Evolutionary conservation across 2,113 vertebrate genomes (phyloP), one percentile per base, ranked within the genome.

Genomic region (Burhinus oedicnemus): DNA sequence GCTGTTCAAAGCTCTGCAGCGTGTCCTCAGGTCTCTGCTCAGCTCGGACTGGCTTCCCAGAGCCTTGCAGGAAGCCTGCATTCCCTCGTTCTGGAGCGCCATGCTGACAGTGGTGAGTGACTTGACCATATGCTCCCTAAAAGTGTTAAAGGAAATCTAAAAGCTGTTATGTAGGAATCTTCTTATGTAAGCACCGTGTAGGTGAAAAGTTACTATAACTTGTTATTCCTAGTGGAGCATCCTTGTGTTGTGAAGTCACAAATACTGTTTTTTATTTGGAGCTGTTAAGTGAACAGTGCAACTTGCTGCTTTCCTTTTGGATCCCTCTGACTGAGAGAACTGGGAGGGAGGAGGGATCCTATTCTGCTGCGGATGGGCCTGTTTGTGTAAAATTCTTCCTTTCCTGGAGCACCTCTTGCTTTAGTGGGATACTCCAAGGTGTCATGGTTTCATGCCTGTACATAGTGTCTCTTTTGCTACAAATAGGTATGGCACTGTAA

Each of bases 161-260:
- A 61, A 79, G 23, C 49, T 76, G 44, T 42, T 60, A 3, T 1
- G 0, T 64, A 38, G 71, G 42, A 64, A 36, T 62, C 65, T 78
- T 29, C 49, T 76, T 25, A 4, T 6, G 25, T 26, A 22, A 58
- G 82, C 42, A 26, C 42, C 44, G 36, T 19, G 23, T 40, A 40
- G 68, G 57, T 45, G 36, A 51, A 18, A 27, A 40, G 23, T 55
- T 49, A 4, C 57, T 87, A 1, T 21, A n/a, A 32, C 5, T 60
- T 42, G 4, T 11, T 69, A 51, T 74, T 88, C 60, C 79, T 54
- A 1, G 30, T 5, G 38, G 60, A 70, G 26, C 49, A 44, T 8
- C 55, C 16, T 0, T 14, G 57, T 1, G 2, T 20, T 36, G 44
- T 8, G 76, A 57, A 61, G 42, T 57, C 62, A 6, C 1, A 1